Evolutionary conservation across 53 echinoderm and acorn worm genomes (phyloP), one percentile per base, ranked within the genome.

Genomic region (Mesocentrotus franciscanus): DNA sequence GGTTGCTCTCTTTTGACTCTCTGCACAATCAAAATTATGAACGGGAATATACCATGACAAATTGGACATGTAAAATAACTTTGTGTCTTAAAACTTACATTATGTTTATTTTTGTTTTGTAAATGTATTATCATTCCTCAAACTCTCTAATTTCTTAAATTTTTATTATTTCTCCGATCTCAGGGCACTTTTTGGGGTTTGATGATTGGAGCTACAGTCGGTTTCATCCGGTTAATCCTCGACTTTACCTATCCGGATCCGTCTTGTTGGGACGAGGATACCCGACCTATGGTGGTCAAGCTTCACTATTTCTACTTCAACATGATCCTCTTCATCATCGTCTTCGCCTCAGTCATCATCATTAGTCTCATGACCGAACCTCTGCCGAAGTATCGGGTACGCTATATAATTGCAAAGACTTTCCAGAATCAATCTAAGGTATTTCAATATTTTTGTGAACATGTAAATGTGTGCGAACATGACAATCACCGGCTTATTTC

Each of bases 261-360:
- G 10, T 96, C 93, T n/a, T 99, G 99, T 55, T 98, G 97, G 78
- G 99, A 99, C 26, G 95, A 90, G 34, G 99, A 99, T 95, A 97
- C 96, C 55, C 96, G 99, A 55, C 96, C 98, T 30, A 92, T 90
- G 34, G 96, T 99, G 49, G 93, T 99, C 14, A 96, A 97, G 30
- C 92, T 98, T 36, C 99, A 99, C 91, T 99, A 98, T 93, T 97
- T 99, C 75, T 99, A 99, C 95, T 99, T 99, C 90, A 98, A 98
- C 60, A 96, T 99, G 90, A 89, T 99, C 56, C 91, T 99, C 39
- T 99, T 99, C 72, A 94, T 89, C 22, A 92, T 98, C 12, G 95
- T 97, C 61, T 81, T 97, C 49, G 72, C 96, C 79, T 95, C 95
- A 27, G 97, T 96, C 24, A 97, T 98, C 18, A 95, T 97, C 58